These are phyloP conservation scores for Stenoptilia bipunctidactyla DNA, from an alignment of 2,888 invertebrate species.

Conservation along the genomic window DNA sequence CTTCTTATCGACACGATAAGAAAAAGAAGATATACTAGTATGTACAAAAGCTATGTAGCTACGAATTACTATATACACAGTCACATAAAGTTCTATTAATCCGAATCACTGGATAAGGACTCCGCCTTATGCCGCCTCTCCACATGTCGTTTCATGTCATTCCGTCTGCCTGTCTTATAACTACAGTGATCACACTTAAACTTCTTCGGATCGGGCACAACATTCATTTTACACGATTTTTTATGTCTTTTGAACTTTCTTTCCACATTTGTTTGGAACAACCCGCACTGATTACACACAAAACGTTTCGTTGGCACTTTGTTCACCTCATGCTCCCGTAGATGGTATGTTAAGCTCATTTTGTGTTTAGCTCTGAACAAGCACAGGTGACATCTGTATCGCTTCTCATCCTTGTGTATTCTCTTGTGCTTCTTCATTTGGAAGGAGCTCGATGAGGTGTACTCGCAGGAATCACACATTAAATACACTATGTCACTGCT, in stretches of 20 bases:
- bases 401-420: slow-evolving; percentile 34
- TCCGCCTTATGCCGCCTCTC: slow-evolving; percentile 16
- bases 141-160: slow-evolving; percentile 29
- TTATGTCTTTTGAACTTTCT: slow-evolving; percentile 11
- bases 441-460: slow-evolving; percentile 29
- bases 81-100: no score
- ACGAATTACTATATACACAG: no score
- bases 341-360: slow-evolving; percentile 44
- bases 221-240: not conserved
- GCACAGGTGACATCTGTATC: slow-evolving; percentile 38
- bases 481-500: slow-evolving; percentile 19
- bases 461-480: slow-evolving; percentile 36
- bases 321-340: slow-evolving; percentile 27
- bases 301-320: slow-evolving; percentile 4
- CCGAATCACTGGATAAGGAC: no score
- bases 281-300: slow-evolving; percentile 19
- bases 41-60: no score
- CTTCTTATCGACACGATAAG: no score
- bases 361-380: slow-evolving; percentile 37
- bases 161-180: slow-evolving; percentile 25
- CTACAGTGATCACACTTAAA: slow-evolving; percentile 21
- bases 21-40: no score
- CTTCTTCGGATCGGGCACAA: not conserved
- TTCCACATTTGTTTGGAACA: slow-evolving; percentile 11
- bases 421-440: slow-evolving; percentile 31